Base-by-base conservation (phyloP, 1,140 invertebrate species). In the Bombyx mandarina region DNA sequence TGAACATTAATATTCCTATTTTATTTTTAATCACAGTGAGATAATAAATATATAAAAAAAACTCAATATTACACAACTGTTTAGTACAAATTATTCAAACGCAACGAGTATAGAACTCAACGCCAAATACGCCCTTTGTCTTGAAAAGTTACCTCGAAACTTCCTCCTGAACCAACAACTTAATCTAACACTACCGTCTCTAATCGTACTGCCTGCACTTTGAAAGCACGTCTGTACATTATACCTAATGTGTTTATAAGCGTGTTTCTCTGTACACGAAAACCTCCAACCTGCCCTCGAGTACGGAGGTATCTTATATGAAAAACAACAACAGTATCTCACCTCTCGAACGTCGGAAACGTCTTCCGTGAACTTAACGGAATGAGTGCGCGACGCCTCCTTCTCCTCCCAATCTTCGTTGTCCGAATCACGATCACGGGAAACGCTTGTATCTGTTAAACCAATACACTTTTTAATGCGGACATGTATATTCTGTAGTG, bases 301-400 rank as follows among this genome's bases (percentile, higher is more conserved):
- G 9, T 55, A 43, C 42, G 26, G 54, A 53, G 58, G 48, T 56
- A 58, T 45, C 45, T 46, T 60, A 52, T 53, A 52, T 43, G 62
- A 54, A 12, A 60, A 60, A 75, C 71, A 82, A 82, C 84, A 85
- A 67, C 78, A 83, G 65, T 71, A 50, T 54, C 84, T 92, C 89
- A 93, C 93, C 90, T 93, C 94, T 91, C 92, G 94, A 52, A 91
- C 90, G 78, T 93, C 93, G 35, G 92, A 91, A 43, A 91, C 90
- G 56, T 94, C 93, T 78, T 97, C 95, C 43, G 93, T 94, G 83
- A 98, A 97, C 83, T 97, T 97, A 64, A 98, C 96, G 5, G 94
- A 94, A 75, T 95, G 93, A 7, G 93, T 95, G 56, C 95, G 89
- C 2, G 94, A 94, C 2, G 92, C 92, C 74, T 96, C 94, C 61